Evolutionary conservation across 2,888 invertebrate genomes (phyloP).

Genomic region (Phrixothrix hirtus): DNA sequence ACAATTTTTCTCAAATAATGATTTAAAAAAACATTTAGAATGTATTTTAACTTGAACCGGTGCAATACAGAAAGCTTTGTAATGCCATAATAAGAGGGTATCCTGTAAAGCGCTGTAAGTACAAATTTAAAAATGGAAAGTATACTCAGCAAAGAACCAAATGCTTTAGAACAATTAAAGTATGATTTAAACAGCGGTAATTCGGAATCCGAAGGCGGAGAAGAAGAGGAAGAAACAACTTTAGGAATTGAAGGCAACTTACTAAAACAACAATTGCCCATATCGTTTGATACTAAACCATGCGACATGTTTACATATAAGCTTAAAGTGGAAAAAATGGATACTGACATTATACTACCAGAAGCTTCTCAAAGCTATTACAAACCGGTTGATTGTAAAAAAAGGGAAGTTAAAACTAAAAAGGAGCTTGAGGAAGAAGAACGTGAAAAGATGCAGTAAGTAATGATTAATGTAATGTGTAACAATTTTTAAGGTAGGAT

Average conservation of each 20-base stretch:
- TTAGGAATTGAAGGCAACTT: slow-evolving; percentile 47
- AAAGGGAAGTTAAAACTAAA: slow-evolving; percentile 74
- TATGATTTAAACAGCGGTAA: slow-evolving; percentile 46
- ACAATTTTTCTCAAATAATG: no score
- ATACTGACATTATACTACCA: slow-evolving; percentile 49
- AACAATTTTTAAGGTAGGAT: no score
- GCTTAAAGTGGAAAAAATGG: slow-evolving; percentile 14
- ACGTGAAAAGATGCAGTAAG: slow-evolving; percentile 94
- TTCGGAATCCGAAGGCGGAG: slow-evolving; percentile 49
- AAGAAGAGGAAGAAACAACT: slow-evolving; percentile 45
- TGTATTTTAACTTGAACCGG: neutral
- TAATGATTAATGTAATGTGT: no score
- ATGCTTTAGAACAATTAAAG: slow-evolving; percentile 46
- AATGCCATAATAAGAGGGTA: neutral
- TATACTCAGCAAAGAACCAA: slow-evolving; percentile 14
- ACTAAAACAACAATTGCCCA: slow-evolving; percentile 31
- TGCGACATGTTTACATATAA: neutral
- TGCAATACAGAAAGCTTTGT: neutral
- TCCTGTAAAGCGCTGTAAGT: neutral
- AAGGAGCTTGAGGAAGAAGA: slow-evolving; percentile 92
- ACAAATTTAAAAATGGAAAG: slow-evolving; percentile 14
- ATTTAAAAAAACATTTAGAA: neutral
- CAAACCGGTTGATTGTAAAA: slow-evolving; percentile 54
- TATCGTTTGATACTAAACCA: neutral
- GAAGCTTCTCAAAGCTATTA: slow-evolving; percentile 43